phyloP scores from a whole-genome alignment of 2,888 invertebrate genomes.

The Agrochola circellaris region DNA sequence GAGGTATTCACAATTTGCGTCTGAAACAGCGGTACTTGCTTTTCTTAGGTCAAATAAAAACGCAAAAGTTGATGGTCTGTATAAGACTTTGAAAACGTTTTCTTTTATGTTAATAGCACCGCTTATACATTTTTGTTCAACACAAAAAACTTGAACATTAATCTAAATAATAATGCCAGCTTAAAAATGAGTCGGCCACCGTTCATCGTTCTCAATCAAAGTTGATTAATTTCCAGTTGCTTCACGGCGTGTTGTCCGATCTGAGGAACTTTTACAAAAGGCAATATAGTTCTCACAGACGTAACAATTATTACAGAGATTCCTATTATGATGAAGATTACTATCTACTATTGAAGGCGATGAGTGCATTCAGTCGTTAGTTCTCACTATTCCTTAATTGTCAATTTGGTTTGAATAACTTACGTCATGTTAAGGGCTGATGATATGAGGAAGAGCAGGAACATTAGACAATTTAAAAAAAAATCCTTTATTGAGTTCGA shows the following conservation, averaged over 20 bases:
- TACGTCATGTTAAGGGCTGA: conserved; percentile 10
- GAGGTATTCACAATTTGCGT: not conserved
- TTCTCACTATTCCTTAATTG: conserved; percentile 41
- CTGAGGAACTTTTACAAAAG: conserved; percentile 26
- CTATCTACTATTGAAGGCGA: conserved; percentile 13
- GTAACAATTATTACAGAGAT: conserved; percentile 40
- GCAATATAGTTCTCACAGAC: conserved; percentile 47
- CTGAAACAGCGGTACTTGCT: conserved; percentile 10
- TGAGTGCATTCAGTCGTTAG: conserved; percentile 43
- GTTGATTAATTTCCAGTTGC: conserved; percentile 10
- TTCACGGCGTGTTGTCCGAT: conserved; percentile 19
- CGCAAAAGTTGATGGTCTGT: conserved; percentile 1
- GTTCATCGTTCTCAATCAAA: conserved; percentile 27
- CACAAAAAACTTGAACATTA: conserved; percentile 38
- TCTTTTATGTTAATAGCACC: conserved; percentile 14
- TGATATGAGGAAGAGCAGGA: not conserved
- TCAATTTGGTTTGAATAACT: conserved; percentile 37
- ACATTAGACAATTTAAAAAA: not conserved
- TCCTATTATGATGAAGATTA: conserved; percentile 33
- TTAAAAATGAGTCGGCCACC: conserved; percentile 35
- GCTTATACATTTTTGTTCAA: not conserved
- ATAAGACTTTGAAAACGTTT: conserved; percentile 8
- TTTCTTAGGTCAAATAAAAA: not conserved
- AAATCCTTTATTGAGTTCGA: not conserved
- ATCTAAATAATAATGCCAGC: conserved; percentile 43